Conservation (phyloP, 2,113 vertebrate genomes). For the Strix aluco region DNA sequence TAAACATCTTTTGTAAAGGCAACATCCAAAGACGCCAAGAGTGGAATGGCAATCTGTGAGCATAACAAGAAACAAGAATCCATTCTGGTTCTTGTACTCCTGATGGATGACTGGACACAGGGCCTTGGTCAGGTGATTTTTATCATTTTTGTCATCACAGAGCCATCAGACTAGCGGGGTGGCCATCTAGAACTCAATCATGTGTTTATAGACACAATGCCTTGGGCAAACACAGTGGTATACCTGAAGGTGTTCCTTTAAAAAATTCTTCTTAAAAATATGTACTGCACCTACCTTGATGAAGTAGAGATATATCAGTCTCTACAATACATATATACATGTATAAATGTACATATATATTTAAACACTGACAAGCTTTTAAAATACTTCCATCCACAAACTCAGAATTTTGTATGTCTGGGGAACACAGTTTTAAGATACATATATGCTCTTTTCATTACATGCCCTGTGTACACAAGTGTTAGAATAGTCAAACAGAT, state of each 20-base stretch:
- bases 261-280: background rate
- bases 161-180: background rate
- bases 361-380: background rate
- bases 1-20: background rate
- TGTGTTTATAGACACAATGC: background rate
- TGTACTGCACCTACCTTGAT: background rate
- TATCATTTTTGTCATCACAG: background rate
- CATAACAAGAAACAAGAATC: background rate
- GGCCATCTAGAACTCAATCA: background rate
- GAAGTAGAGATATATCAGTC: background rate
- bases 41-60: background rate
- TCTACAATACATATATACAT: background rate
- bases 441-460: rapidly evolving
- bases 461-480: background rate
- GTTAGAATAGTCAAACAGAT: background rate
- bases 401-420: background rate
- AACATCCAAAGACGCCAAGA: background rate
- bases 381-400: background rate
- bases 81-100: background rate
- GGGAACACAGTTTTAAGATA: background rate
- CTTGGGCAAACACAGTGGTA: background rate
- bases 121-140: background rate
- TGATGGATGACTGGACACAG: background rate
- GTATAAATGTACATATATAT: too few species aligned
- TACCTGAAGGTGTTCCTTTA: background rate